Base-by-base conservation (phyloP, 2,888 invertebrate species). In the Pedicia rivosa region DNA sequence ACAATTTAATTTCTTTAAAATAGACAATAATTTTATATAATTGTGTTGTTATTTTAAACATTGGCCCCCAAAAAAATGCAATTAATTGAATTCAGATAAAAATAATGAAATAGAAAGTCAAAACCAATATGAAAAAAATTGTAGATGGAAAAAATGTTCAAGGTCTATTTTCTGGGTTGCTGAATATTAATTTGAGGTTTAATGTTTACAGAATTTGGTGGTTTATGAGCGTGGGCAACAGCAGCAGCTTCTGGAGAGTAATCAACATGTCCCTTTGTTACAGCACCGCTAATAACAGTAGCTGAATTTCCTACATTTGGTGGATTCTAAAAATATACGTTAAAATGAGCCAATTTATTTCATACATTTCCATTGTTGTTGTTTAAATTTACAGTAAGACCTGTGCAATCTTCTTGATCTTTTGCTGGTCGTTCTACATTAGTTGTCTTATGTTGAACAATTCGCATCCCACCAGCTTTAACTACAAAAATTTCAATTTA, bases 391-490 rank as follows among this genome's bases (percentile, higher is more conserved):
- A 82, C 77, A 37, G 79, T 74, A 1, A 81, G 66, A 27, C 78
- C 78, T 1, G 78, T 78, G 41, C 74, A 69, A 51, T 80, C 80
- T 53, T 79, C 80, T 36, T 72, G 68, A 47, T 72, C 72, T 54
- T 72, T 78, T 10, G 65, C 65, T 37, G 75, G 74, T 46, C 74
- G 75, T 48, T 67, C 66, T 27, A 72, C 62, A 47, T 74, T 74
- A 5, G 75, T 70, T 2, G 68, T 62, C 59, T 88, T 88, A 54
- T 90, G 81, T 52, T 90, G 88, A 10, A 83, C 86, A 51, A 90
- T 87, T 47, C 90, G 70, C 87, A 87, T 88, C 3, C 88, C 87
- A 35, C 90, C 90, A 39, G 86, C 88, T 67, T 88, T 90, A 3
- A 87, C 88, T 88, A 29, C 24, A 39, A 19, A 34, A 26, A 8